Evolutionary conservation across 2,888 invertebrate genomes (phyloP), one percentile per base, ranked within the genome.

Genomic region (Epinotia brunnichana): DNA sequence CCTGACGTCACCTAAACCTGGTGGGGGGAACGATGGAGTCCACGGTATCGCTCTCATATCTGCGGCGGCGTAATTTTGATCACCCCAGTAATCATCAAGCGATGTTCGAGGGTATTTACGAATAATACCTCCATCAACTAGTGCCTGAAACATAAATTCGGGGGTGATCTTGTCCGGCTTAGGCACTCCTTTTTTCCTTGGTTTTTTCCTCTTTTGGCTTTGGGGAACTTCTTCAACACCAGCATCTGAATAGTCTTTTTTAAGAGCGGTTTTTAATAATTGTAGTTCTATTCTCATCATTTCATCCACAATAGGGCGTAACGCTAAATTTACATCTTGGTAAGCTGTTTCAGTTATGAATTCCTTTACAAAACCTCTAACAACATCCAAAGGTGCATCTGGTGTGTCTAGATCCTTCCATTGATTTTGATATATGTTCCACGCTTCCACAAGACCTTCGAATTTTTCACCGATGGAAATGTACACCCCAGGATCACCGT

Each of bases 61-160:
- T 70, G 92, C 94, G 74, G 94, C 94, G 59, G 94, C 94, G 82
- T 94, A 95, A 74, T 94, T 95, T 73, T 94, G 94, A 80, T 97
- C 96, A 0, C 97, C 97, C 82, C 94, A 92, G 83, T 94, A 96
- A 66, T 96, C 95, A 13, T 94, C 91, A 63, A 97, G 84, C 0
- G 87, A 89, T 0, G 90, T 88, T 67, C 85, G 89, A 0, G 95
- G 95, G 83, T 95, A 95, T 67, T 94, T 92, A 77, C 88, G 94
- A 64, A 97, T 95, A 73, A 97, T 95, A 7, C 95, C 95, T 78
- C 94, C 94, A 79, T 95, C 94, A 4, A 95, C 95, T 72, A 97
- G 90, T 81, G 95, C 94, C 85, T 96, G 95, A 80, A 96, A 97
- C 80, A 97, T 91, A n/a, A 94, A 94, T 78, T 95, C 95, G 0